Evolutionary conservation across 2,888 invertebrate species (phyloP).

Genomic region (Eugnorisma glareosa): DNA sequence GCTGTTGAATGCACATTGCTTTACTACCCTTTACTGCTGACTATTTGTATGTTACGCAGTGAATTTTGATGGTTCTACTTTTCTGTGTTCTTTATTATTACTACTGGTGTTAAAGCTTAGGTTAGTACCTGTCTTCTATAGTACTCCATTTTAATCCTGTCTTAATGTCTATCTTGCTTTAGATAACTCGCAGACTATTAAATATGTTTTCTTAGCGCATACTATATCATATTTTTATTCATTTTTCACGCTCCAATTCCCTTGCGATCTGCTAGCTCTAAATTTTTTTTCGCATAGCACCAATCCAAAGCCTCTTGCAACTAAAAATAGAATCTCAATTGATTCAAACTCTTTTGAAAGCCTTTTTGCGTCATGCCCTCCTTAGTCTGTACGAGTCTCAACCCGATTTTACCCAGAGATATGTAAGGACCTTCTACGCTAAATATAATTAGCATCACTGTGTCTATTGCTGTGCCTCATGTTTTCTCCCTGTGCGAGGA

Average conservation of each 20-base stretch:
- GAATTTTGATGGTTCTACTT: neutral
- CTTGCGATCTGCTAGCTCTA: neutral
- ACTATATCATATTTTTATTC: constrained; percentile 7
- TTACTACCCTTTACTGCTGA: neutral
- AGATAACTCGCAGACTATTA: constrained; percentile 26
- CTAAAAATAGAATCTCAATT: neutral
- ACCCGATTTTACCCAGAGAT: neutral
- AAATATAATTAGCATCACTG: neutral
- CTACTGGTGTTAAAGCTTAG: neutral
- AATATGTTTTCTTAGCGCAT: constrained; percentile 8
- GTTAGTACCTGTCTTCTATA: neutral
- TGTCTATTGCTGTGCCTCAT: neutral
- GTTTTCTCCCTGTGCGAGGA: too few relatives aligned
- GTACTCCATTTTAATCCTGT: neutral
- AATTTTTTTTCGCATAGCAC: neutral
- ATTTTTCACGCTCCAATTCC: constrained; percentile 10
- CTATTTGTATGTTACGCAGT: neutral
- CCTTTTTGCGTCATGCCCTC: too few relatives aligned
- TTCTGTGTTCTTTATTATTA: neutral
- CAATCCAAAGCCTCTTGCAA: neutral
- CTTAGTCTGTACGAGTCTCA: neutral
- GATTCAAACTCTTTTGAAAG: neutral
- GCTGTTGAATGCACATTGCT: neutral
- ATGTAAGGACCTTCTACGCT: neutral
- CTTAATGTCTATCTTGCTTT: neutral